Evolutionary conservation across 2,888 invertebrate genomes (phyloP).

Genomic region (Spodoptera littoralis): DNA sequence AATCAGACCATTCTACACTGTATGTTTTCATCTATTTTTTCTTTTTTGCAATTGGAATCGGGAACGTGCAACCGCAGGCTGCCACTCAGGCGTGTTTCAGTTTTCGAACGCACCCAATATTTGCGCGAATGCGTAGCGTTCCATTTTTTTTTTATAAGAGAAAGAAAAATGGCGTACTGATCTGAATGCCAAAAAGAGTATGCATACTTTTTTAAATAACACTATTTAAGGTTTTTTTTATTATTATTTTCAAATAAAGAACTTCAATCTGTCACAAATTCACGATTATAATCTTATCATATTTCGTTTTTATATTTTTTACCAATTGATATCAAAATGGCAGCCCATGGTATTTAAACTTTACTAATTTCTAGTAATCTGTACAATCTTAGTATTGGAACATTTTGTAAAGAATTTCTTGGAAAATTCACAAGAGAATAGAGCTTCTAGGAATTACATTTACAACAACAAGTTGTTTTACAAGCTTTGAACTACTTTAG

Average conservation of each 20-base stretch:
- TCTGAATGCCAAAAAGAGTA: no score
- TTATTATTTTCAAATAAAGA: no score
- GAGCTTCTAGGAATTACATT: slow-evolving; percentile 42
- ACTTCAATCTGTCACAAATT: no score
- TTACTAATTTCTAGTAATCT: no score
- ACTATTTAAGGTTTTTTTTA: no score
- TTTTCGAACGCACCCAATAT: slow-evolving; percentile 43
- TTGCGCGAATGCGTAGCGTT: slow-evolving; percentile 32
- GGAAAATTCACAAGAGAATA: slow-evolving; percentile 3
- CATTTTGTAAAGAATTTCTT: no score
- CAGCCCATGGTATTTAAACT: no score
- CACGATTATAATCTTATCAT: no score
- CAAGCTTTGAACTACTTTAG: slow-evolving; percentile 26
- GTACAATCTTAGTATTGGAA: no score
- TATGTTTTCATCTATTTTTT: slow-evolving; percentile 44
- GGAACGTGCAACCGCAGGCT: slow-evolving; percentile 42
- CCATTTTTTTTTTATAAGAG: slow-evolving; percentile 18
- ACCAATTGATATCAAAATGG: no score
- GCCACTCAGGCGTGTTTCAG: slow-evolving; percentile 53
- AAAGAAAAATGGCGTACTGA: slow-evolving; percentile 1
- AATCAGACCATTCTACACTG: slow-evolving; percentile 54
- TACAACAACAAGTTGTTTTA: slow-evolving; percentile 25
- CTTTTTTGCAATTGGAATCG: slow-evolving; percentile 50
- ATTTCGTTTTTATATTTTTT: no score
- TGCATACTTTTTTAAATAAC: no score